Base-by-base conservation (phyloP, 2,888 invertebrate genomes). In the Sylvicola cinctus region DNA sequence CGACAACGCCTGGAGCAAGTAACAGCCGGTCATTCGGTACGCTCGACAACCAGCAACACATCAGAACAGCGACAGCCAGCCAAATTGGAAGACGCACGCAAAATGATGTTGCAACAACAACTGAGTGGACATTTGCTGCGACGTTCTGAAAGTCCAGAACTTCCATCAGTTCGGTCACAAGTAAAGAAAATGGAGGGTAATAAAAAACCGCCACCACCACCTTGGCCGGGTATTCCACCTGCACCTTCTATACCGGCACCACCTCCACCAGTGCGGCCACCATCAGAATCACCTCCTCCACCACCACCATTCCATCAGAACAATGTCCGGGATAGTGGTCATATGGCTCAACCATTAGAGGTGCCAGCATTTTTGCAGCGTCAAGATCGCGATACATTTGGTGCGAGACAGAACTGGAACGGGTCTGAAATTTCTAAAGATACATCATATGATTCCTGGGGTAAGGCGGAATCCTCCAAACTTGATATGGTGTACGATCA, bases 1-100 rank as follows among this genome's bases (percentile, higher is more conserved):
- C 68, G 85, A 11, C 80, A 84, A 47, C 67, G 88, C 41, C 53
- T 90, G 38, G 90, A 90, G 52, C 71, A 79, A 51, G 85, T 88
- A 0, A 88, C 87, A 0, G 80, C 85, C 0, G 83, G 80, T 45
- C 85, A 87, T 52, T 85, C 84, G 3, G 76, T 87, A 0, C 64
- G 85, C 15, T 75, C 73, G 1, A 78, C 79, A 10, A 69, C 77
- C 5, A 77, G 78, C 12, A 73, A 73, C 15, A 62, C 65, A 8
- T 65, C 69, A 1, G 80, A 83, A 43, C 71, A 76, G 2, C 65
- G 78, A 1, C 68, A 73, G 0, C 69, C 74, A 15, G 75, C 85
- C 33, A 84, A 88, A 49, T 56, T 90, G 28, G 85, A 87, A 50
- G 84, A 85, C 41, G 81, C 85, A 7, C 65, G 88, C 35, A 81